phyloP scores from a whole-genome alignment of 2,797 vertebrate genomes.

The Anabas testudineus region DNA sequence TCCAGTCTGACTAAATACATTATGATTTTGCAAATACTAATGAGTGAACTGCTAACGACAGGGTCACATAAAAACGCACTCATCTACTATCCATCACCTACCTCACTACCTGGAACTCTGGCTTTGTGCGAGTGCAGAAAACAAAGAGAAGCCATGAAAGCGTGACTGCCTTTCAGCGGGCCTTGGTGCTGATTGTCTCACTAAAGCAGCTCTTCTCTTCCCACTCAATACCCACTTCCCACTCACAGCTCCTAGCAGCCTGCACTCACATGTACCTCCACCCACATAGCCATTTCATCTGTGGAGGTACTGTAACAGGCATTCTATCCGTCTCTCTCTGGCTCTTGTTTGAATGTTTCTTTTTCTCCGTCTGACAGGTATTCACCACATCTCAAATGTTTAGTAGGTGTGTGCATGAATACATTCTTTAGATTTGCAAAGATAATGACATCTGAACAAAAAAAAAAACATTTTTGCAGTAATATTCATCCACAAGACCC shows the following conservation, averaged over 20 bases:
- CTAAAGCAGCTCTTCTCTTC: slow-evolving; percentile 81
- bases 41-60: slow-evolving; percentile 8
- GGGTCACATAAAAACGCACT: slow-evolving; percentile 20
- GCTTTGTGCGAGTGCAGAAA: slow-evolving; percentile 53
- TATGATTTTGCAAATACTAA: slow-evolving; percentile 3
- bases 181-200: slow-evolving; percentile 74
- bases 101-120: slow-evolving; percentile 48
- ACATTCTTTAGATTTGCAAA: neutral
- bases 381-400: slow-evolving; percentile 47
- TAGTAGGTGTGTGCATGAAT: neutral
- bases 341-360: slow-evolving; percentile 57
- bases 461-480: neutral
- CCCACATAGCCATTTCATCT: slow-evolving; percentile 78
- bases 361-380: slow-evolving; percentile 61
- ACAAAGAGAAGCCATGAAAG: slow-evolving; percentile 70
- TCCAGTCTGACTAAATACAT: slow-evolving; percentile 1
- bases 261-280: slow-evolving; percentile 80
- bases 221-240: slow-evolving; percentile 84
- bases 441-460: neutral
- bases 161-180: slow-evolving; percentile 74
- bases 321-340: slow-evolving; percentile 56
- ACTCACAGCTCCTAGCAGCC: slow-evolving; percentile 82
- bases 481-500: too few species aligned
- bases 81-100: slow-evolving; percentile 25
- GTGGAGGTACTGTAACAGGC: slow-evolving; percentile 63